Base-by-base conservation (phyloP, 1,140 invertebrate species). In the Cotesia chilonis region DNA sequence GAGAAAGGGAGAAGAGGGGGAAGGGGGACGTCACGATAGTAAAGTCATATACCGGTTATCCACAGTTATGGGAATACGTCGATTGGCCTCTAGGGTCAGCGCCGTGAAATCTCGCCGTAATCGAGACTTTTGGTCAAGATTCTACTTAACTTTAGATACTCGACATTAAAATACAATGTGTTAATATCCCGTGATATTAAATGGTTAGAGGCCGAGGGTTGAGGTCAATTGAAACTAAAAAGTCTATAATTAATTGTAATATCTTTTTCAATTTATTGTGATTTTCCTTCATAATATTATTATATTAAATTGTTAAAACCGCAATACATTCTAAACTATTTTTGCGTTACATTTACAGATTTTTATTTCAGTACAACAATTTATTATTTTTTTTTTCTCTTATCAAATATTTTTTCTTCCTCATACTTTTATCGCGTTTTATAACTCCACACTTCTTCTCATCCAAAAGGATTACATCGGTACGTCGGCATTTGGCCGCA, bases 31-130 rank as follows among this genome's bases (percentile, higher is more conserved):
- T 20, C 20, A 59, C 57, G 20, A 59, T 59, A 59, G 17, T 20
- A 20, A 59, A 9, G 17, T 14, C 28, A 28, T 14, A 55, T 17
- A 20, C 14, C 17, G 20, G n/a, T 20, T 59, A 20, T 59, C 7
- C 20, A 20, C 57, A 59, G 17, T 37, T 37, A 63, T 63, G 60
- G 60, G 60, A 63, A 63, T 63, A 63, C 36, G 60, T 63, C 60
- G 60, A 63, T 47, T 63, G 60, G 60, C 60, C 60, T 38, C 35
- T 38, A 38, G 37, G 36, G 36, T 63, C 60, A 37, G 36, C 60
- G 37, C 35, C 60, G 35, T 38, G 36, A 37, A 63, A 59, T 59
- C 14, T 59, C 57, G 3, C 14, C 57, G 57, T 59, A 59, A 59
- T 59, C 57, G 20, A 17, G 60, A 63, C 36, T 63, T 38, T 14